These are phyloP conservation scores for Coranthus polyacanthus DNA, from an alignment of 2,797 vertebrate genomes.

Conservation along the genomic window DNA sequence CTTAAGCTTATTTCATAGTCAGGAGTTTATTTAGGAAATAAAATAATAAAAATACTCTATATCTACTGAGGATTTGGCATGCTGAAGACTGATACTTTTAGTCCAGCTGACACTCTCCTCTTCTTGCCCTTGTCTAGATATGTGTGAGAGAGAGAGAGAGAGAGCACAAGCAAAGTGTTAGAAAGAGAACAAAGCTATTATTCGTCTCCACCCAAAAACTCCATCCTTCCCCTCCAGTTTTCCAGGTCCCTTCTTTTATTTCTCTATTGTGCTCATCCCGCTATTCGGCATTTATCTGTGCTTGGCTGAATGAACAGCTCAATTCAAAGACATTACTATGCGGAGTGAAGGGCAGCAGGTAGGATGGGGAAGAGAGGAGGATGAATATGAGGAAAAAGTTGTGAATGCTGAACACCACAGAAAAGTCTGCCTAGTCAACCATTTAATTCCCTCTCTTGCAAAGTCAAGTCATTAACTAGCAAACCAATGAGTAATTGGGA, in stretches of 20 bases:
- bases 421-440: conserved; percentile 72
- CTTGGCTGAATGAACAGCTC: conserved; percentile 80
- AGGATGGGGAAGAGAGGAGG: conserved; percentile 45
- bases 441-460: conserved; percentile 76
- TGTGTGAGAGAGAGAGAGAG: conserved; percentile 1
- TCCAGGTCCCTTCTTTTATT: conserved; percentile 51
- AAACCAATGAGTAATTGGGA: conserved; percentile 80
- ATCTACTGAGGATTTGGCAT: conserved; percentile 32
- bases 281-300: conserved; percentile 76
- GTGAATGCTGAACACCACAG: conserved; percentile 62
- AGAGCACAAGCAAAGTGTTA: conserved; percentile 4
- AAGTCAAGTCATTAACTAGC: conserved; percentile 79
- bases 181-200: conserved; percentile 56
- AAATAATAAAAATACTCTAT: conserved; percentile 38
- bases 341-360: conserved; percentile 54
- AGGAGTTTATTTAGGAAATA: conserved; percentile 21
- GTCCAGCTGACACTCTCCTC: conserved; percentile 43
- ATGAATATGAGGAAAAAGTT: conserved; percentile 63
- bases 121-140: conserved; percentile 52
- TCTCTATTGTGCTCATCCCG: conserved; percentile 69
- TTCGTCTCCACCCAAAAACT: conserved; percentile 49
- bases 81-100: conserved; percentile 37
- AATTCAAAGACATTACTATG: conserved; percentile 75
- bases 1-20: conserved; percentile 43
- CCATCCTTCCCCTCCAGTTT: conserved; percentile 22